These are phyloP conservation scores for Petrolisthes manimaculis DNA, from an alignment of 2,888 invertebrate species.

Conservation along the genomic window DNA sequence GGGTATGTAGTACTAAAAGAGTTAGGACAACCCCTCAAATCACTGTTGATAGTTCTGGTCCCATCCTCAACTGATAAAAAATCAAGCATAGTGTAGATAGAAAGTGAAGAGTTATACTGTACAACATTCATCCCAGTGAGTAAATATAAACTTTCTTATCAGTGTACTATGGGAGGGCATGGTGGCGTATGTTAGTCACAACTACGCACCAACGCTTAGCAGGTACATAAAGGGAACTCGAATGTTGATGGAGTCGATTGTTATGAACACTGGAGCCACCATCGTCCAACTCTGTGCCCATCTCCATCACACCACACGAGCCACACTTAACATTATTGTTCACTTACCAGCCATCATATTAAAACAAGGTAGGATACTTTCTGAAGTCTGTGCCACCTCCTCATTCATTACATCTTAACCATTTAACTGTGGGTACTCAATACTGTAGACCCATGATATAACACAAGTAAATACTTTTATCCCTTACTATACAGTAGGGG, in stretches of 20 bases:
- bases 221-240: background rate
- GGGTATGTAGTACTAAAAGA: too few relatives aligned
- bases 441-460: background rate
- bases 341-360: slow-evolving; percentile 4
- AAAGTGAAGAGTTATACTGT: too few relatives aligned
- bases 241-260: slow-evolving; percentile 18
- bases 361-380: slow-evolving; percentile 23
- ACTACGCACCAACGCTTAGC: slow-evolving; percentile 23
- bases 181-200: slow-evolving; percentile 40
- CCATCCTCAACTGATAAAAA: too few relatives aligned
- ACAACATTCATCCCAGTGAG: too few relatives aligned
- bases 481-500: too few relatives aligned
- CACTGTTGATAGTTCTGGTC: too few relatives aligned
- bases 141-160: background rate
- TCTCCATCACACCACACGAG: background rate
- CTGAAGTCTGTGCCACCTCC: too few relatives aligned
- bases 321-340: slow-evolving; percentile 8
- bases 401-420: too few relatives aligned
- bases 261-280: background rate
- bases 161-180: slow-evolving; percentile 36
- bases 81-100: too few relatives aligned
- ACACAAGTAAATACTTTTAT: background rate
- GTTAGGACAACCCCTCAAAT: too few relatives aligned
- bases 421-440: too few relatives aligned
- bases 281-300: background rate